A percentile compares a stretch with the other conserved stretches of the same genome.
Evolutionary conservation across 2,888 invertebrate species (phyloP).

Genomic region (Rhagium mordax): DNA sequence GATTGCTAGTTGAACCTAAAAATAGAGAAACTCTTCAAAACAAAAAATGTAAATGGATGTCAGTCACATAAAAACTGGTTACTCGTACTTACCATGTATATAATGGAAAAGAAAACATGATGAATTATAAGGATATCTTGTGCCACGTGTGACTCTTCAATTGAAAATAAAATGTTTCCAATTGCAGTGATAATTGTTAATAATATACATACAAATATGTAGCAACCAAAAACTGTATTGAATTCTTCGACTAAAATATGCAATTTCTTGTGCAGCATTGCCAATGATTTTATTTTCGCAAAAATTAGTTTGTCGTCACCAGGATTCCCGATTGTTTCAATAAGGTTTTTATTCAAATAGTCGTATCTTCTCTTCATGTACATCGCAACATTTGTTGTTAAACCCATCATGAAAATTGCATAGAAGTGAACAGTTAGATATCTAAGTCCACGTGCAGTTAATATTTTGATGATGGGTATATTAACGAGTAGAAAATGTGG

Average conservation of each 20-base stretch:
- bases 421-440: neutral
- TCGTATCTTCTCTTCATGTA: neutral
- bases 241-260: neutral
- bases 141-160: too few relatives aligned
- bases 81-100: constrained; percentile 5
- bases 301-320: neutral
- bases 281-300: neutral
- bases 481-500: neutral
- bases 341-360: neutral
- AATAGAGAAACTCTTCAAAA: neutral
- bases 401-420: neutral
- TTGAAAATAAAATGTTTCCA: too few relatives aligned
- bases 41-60: too few relatives aligned
- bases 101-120: neutral
- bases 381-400: neutral
- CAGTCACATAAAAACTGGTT: too few relatives aligned
- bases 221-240: neutral
- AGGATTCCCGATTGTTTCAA: neutral
- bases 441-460: neutral
- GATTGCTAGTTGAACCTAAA: constrained; percentile 9
- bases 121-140: too few relatives aligned
- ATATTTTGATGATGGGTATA: too few relatives aligned
- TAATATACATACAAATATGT: neutral
- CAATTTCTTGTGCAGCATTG: neutral
- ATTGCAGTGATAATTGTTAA: neutral